Conservation (phyloP, 2,888 invertebrate species). For the Perithous albicinctus region DNA sequence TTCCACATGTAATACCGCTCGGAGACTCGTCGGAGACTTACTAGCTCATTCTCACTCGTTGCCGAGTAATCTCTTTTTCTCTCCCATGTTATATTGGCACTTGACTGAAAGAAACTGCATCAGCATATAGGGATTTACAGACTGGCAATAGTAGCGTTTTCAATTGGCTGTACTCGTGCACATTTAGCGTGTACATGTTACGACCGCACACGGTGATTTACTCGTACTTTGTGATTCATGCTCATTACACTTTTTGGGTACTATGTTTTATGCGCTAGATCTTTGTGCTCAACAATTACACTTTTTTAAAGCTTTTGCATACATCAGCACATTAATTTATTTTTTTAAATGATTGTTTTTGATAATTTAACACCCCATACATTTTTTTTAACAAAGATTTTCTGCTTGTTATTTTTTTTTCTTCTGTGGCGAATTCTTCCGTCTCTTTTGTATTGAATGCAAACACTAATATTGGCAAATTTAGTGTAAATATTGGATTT, state of each 20-base stretch:
- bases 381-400: too few relatives aligned
- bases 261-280: too few relatives aligned
- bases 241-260: neutral
- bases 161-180: neutral
- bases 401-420: too few relatives aligned
- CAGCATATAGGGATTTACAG: constrained; percentile 9
- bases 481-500: too few relatives aligned
- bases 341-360: too few relatives aligned
- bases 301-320: too few relatives aligned
- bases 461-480: too few relatives aligned
- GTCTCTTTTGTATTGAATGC: too few relatives aligned
- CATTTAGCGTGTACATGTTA: neutral
- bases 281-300: too few relatives aligned
- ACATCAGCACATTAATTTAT: too few relatives aligned
- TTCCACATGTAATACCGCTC: constrained; percentile 52
- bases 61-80: constrained; percentile 11
- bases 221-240: neutral
- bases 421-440: too few relatives aligned
- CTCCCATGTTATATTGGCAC: constrained; percentile 14
- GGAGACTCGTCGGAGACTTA: constrained; percentile 52
- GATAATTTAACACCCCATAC: too few relatives aligned
- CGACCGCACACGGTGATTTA: neutral
- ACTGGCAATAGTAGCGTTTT: constrained; percentile 3
- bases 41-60: neutral
- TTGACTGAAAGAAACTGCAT: constrained; percentile 5